These are phyloP conservation scores for Neotoxoptera formosana DNA, from an alignment of 1,140 invertebrate genomes.

Conservation along the genomic window DNA sequence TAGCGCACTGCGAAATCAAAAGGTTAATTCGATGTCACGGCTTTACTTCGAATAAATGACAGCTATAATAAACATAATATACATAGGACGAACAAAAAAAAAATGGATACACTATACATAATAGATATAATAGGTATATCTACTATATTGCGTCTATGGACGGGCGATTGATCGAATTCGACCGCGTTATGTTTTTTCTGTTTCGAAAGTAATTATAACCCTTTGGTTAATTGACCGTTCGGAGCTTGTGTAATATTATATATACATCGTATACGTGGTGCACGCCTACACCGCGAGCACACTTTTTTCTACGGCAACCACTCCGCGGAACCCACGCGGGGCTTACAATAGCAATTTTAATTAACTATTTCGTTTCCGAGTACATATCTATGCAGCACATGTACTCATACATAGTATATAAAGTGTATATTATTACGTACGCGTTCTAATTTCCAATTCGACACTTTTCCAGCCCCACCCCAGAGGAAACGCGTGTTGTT, in stretches of 20 bases:
- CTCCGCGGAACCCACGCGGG: background rate
- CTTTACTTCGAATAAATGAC: conserved; percentile 4
- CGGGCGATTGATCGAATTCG: background rate
- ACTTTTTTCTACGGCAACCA: background rate
- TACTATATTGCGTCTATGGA: background rate
- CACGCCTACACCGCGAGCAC: background rate
- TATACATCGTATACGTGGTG: background rate
- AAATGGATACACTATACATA: background rate
- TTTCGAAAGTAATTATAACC: conserved; percentile 28
- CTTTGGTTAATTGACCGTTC: conserved; percentile 13
- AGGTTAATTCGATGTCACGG: conserved; percentile 53
- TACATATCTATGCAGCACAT: background rate
- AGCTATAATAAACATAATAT: background rate
- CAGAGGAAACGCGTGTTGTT: background rate
- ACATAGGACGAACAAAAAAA: background rate
- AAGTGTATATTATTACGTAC: background rate
- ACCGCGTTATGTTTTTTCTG: background rate
- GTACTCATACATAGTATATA: background rate
- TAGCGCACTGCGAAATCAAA: conserved; percentile 18
- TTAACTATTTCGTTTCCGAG: background rate
- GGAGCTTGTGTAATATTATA: background rate
- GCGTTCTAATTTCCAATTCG: background rate
- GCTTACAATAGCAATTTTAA: conserved; percentile 8
- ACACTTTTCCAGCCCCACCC: background rate
- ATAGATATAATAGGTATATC: background rate